A percentile compares a stretch with the other conserved stretches of the same genome.
Evolutionary conservation across 2,888 invertebrate species (phyloP).

Genomic region (Rhyacophila evoluta): DNA sequence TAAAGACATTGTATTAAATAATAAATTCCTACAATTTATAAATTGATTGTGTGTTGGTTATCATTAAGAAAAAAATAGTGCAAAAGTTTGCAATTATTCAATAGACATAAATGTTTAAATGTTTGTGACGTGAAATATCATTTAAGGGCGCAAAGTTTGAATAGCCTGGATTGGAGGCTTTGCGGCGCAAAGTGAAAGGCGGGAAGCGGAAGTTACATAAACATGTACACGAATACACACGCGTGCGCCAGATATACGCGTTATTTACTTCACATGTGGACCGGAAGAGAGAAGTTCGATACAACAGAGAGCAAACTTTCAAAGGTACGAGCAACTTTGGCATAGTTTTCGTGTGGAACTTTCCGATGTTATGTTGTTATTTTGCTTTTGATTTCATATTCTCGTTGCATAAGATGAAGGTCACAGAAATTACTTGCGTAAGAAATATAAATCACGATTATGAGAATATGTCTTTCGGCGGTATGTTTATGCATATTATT

Average conservation of each 20-base stretch:
- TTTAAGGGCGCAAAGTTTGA: constrained; percentile 25
- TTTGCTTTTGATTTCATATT: not conserved
- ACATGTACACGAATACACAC: not conserved
- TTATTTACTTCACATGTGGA: not conserved
- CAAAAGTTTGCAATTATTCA: no score
- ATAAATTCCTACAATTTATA: no score
- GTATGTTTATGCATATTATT: no score
- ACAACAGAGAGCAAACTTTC: not conserved
- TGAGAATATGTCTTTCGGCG: no score
- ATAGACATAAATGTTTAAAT: no score
- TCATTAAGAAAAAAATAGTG: no score
- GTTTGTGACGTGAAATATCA: no score
- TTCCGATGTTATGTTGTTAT: constrained; percentile 5
- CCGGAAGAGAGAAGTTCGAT: constrained; percentile 15
- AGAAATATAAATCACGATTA: not conserved
- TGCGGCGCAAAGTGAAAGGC: constrained; percentile 25
- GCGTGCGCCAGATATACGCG: not conserved
- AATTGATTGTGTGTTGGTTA: no score
- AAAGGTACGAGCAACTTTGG: constrained; percentile 5
- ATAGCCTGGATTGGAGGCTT: not conserved
- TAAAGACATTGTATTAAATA: no score
- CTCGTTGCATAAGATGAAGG: constrained; percentile 10
- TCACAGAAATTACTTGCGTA: not conserved
- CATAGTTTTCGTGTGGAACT: constrained; percentile 22
- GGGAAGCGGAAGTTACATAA: constrained; percentile 8